Evolutionary conservation across 2,113 vertebrate species (phyloP), one percentile per base, ranked within the genome.

Genomic region (Marmota flaviventris): DNA sequence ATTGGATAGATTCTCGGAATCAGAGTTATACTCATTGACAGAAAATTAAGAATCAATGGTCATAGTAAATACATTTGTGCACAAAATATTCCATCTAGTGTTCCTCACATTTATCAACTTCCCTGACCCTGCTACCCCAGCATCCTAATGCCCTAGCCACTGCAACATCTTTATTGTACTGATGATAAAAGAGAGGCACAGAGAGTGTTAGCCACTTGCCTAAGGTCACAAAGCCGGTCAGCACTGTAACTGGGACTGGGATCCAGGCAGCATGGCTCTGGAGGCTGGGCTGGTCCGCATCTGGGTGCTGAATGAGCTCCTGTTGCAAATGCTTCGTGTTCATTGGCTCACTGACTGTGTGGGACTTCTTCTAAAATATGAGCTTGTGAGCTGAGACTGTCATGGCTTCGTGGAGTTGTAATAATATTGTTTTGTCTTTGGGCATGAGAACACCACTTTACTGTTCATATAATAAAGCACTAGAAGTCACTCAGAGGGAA

Each of bases 251-350:
- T 67, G 13, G 32, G 85, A 61, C 63, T 29, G 13, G 58, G 51
- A 82, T 37, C 32, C 32, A 72, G 81, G 24, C 1, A 32, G 5
- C 12, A 0, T 0, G 2, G 20, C 53, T 39, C 13, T 24, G 27
- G 45, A 25, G 69, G 17, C 14, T 13, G 10, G 18, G 17, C 42
- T 70, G 24, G 4, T 2, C 9, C 5, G 4, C 37, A 22, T 0
- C 8, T 0, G 0, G 5, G 24, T 2, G 0, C 25, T 17, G 32
- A 69, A 39, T 0, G 2, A 8, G 5, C 0, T 4, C 22, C 39
- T 10, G 1, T 34, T 27, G n/a, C 29, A 32, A 73, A 29, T 0
- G 7, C 8, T 27, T 92, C 20, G 4, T 1, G 1, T 7, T 75
- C 29, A 39, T 17, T 12, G 34, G 5, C 53, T 85, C 25, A 3